Evolutionary conservation across 2,797 vertebrate genomes (phyloP).

Genomic region (Pseudopleuronectes americanus): DNA sequence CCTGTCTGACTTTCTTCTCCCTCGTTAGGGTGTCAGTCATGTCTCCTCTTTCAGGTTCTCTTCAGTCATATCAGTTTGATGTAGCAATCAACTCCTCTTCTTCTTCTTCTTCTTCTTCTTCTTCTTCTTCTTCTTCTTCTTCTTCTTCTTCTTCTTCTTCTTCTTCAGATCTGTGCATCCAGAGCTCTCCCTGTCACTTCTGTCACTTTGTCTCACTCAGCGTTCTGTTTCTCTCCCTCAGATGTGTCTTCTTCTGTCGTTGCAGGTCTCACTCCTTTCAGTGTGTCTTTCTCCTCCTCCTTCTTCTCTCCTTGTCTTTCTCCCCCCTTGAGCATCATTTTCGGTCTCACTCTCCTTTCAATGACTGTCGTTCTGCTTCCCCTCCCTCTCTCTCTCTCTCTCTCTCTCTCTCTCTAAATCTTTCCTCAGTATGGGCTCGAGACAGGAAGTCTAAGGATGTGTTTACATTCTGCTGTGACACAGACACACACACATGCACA

Average conservation of each 20-base stretch:
- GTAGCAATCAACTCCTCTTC: constrained; percentile 12
- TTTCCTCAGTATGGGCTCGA: constrained; percentile 45
- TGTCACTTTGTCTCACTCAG: constrained; percentile 19
- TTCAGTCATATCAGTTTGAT: constrained; percentile 18
- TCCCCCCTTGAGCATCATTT: constrained; percentile 39
- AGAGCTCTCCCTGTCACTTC: constrained; percentile 28
- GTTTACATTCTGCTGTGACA: constrained; percentile 69
- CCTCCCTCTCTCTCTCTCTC: constrained; percentile 35
- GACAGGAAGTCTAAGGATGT: constrained; percentile 74
- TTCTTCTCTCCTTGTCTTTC: constrained; percentile 19
- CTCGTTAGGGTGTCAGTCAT: not conserved
- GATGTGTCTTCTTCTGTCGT: constrained; percentile 17
- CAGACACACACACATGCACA: constrained; percentile 26
- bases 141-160: not conserved
- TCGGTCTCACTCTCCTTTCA: constrained; percentile 30
- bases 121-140: not conserved
- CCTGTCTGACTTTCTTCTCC: constrained; percentile 12
- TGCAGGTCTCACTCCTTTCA: constrained; percentile 26
- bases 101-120: not conserved
- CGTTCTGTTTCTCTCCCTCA: constrained; percentile 10
- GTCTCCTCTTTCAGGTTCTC: constrained; percentile 23
- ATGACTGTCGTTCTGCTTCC: constrained; percentile 43
- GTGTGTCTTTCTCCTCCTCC: constrained; percentile 16
- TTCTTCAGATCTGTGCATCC: constrained; percentile 14
- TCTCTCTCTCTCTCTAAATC: constrained; percentile 53